A percentile compares a stretch with the other conserved stretches of the same genome.
Conservation (phyloP, 2,113 vertebrate species). For the Phalacrocorax brasilianus region DNA sequence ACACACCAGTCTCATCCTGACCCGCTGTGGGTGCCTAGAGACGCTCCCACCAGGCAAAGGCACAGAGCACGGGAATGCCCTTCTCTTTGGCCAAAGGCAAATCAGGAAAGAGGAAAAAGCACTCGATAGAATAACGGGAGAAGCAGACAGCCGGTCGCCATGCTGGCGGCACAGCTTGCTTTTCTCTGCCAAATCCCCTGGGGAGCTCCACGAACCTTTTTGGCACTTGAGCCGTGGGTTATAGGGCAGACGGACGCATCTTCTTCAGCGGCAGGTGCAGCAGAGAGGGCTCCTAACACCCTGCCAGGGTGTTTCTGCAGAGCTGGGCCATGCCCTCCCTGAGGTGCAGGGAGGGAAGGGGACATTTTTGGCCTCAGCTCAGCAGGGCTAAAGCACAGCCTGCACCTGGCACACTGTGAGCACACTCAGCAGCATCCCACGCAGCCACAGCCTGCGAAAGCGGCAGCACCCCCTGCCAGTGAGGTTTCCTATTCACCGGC, state of each 20-base stretch:
- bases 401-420: rapidly evolving
- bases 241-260: not conserved
- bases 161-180: not conserved
- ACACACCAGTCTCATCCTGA: not conserved
- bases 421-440: rapidly evolving
- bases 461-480: not conserved
- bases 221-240: not conserved
- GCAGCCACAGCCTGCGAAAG: not conserved
- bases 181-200: not conserved
- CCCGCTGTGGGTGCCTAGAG: not conserved
- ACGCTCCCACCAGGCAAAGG: not conserved
- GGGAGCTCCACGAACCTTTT: not conserved
- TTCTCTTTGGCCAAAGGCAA: not conserved
- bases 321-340: not conserved
- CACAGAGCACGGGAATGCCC: not conserved
- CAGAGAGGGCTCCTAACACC: not conserved
- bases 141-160: not conserved
- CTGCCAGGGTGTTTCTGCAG: not conserved
- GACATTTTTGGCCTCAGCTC: not conserved
- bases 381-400: not conserved
- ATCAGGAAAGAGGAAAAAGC: not conserved
- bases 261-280: not conserved
- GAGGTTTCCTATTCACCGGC: rapidly evolving
- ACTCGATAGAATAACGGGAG: not conserved
- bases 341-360: not conserved